phyloP scores from a whole-genome alignment of 2,797 vertebrate species.

The Halcyon chelicuti region DNA sequence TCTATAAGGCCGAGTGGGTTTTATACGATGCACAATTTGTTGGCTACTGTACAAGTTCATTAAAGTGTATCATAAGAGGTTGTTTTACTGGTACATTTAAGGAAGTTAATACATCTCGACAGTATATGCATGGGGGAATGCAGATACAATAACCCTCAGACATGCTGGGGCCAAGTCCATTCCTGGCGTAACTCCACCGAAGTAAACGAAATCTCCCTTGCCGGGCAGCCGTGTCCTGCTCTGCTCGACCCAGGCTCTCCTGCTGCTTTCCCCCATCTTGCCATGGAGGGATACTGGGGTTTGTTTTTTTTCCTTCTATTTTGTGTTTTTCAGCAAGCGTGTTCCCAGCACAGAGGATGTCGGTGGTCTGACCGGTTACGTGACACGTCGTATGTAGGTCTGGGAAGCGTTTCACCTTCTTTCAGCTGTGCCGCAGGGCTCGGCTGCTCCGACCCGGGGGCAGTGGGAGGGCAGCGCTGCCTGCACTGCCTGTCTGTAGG shows the following conservation, averaged over 20 bases:
- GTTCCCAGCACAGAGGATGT: background rate
- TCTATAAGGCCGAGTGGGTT: constrained; percentile 68
- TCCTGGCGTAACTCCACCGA: background rate
- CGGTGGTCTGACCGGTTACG: accelerated
- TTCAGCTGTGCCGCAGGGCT: background rate
- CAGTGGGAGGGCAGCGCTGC: background rate
- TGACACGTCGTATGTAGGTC: background rate
- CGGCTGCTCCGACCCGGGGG: accelerated
- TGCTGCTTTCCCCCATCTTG: accelerated
- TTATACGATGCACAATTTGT: constrained; percentile 72
- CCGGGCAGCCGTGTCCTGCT: background rate
- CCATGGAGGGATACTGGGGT: accelerated
- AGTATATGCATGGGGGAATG: constrained; percentile 62
- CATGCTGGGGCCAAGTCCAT: constrained; percentile 65
- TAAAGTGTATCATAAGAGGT: constrained; percentile 73
- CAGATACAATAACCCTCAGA: constrained; percentile 73
- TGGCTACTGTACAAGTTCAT: constrained; percentile 74
- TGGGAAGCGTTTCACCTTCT: background rate
- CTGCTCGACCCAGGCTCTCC: background rate
- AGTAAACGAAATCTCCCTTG: background rate
- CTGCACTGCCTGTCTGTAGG: background rate
- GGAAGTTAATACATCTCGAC: constrained; percentile 75
- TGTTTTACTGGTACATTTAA: constrained; percentile 74
- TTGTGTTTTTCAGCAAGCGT: background rate
- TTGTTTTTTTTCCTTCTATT: background rate